Conservation (phyloP, 2,113 vertebrate genomes). For the Thamnophis sirtalis region DNA sequence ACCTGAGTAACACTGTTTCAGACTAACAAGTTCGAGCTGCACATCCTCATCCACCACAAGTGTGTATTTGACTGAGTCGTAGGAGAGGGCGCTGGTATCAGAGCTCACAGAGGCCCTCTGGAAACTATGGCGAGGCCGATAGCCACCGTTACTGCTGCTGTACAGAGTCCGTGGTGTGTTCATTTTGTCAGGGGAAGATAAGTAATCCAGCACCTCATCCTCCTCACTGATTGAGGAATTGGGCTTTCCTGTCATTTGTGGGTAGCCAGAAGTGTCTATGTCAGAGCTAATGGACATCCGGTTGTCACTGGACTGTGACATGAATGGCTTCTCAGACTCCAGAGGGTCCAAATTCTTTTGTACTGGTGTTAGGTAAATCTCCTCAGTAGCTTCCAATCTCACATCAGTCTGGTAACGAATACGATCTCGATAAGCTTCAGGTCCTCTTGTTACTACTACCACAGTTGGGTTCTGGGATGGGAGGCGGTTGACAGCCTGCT, state of each 20-base stretch:
- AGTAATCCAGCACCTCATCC: conserved; percentile 81
- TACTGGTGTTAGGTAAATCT: conserved; percentile 93
- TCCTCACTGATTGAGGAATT: conserved; percentile 89
- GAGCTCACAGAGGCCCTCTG: conserved; percentile 86
- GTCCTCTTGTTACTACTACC: conserved; percentile 66
- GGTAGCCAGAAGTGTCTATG: conserved; percentile 81
- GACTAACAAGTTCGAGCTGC: conserved; percentile 92
- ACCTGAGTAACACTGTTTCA: conserved; percentile 89
- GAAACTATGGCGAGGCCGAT: conserved; percentile 51
- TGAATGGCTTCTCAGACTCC: conserved; percentile 79
- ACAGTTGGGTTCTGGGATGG: conserved; percentile 60
- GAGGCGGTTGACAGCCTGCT: conserved; percentile 51
- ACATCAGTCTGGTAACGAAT: conserved; percentile 88
- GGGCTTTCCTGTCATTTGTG: conserved; percentile 77
- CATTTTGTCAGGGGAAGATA: conserved; percentile 68
- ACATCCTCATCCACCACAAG: conserved; percentile 94
- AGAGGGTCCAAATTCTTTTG: conserved; percentile 80
- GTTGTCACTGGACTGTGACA: conserved; percentile 82
- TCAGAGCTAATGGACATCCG: conserved; percentile 93
- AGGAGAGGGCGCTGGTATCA: conserved; percentile 91
- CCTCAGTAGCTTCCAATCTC: conserved; percentile 89
- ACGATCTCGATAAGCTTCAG: conserved; percentile 78
- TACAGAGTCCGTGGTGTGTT: conserved; percentile 59
- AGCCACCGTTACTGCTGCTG: conserved; percentile 52
- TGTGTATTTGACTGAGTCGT: conserved; percentile 96